Percentiles rank a stretch among this genome's conserved stretches.
Conservation (phyloP, 1,140 invertebrate genomes). For the Drosophila persimilis region DNA sequence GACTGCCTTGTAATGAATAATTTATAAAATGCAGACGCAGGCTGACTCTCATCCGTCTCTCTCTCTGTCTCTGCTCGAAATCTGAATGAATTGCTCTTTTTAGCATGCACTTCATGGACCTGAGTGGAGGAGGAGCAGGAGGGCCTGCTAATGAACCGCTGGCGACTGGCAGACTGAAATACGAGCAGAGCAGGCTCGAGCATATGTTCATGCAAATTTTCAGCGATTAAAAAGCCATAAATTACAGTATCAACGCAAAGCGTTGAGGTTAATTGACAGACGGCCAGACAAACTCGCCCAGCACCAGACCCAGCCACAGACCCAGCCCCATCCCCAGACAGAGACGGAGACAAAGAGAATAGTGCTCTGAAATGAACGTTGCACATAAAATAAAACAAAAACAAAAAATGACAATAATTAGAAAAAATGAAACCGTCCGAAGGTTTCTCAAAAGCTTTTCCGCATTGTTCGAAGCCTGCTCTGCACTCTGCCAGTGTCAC, state of each 20-base stretch:
- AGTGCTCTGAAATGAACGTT: conserved; percentile 54
- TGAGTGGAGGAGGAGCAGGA: conserved; percentile 13
- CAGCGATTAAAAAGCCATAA: conserved; percentile 78
- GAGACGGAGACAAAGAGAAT: conserved; percentile 2
- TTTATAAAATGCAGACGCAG: conserved; percentile 52
- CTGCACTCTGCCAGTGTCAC: conserved; percentile 14
- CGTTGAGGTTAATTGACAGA: conserved; percentile 78
- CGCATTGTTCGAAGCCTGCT: conserved; percentile 47
- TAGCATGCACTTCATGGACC: conserved; percentile 50
- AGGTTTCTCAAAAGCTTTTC: conserved; percentile 66
- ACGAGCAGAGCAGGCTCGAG: conserved; percentile 43
- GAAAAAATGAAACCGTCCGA: conserved; percentile 66
- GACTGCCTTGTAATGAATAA: conserved; percentile 53
- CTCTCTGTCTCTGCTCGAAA: not conserved
- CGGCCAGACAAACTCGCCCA: conserved; percentile 67
- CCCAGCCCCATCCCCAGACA: conserved; percentile 17
- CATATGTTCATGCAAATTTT: conserved; percentile 75
- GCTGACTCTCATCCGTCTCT: not conserved
- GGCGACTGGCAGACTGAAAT: conserved; percentile 55
- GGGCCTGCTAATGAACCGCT: conserved; percentile 47
- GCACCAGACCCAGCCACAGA: conserved; percentile 31
- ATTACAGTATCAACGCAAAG: conserved; percentile 78
- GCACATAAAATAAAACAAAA: conserved; percentile 67
- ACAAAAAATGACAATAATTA: conserved; percentile 76
- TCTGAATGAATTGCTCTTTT: conserved; percentile 57